phyloP scores from a whole-genome alignment of 2,888 invertebrate genomes.

The Scaptomyza parva region DNA sequence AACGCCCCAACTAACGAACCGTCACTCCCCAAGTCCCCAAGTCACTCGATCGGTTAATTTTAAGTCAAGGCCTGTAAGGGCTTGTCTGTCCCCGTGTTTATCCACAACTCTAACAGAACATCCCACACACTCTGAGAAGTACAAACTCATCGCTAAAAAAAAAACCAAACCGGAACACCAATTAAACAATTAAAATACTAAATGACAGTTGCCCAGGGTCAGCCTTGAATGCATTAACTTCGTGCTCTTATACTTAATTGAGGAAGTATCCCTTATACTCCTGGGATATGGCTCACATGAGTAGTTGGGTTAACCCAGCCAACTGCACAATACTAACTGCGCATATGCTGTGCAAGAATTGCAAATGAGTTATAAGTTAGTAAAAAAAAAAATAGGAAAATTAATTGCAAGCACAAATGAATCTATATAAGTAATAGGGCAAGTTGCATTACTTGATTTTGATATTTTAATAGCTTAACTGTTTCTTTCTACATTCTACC shows the following conservation, averaged over 20 bases:
- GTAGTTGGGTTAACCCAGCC: conserved; percentile 5
- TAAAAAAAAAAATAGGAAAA: not conserved
- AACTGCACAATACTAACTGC: not conserved
- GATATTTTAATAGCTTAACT: too few relatives aligned
- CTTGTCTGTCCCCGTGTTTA: not conserved
- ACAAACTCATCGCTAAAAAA: conserved; percentile 10
- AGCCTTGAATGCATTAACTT: conserved; percentile 28
- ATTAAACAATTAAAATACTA: conserved; percentile 50
- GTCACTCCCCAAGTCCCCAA: not conserved
- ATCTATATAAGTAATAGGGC: too few relatives aligned
- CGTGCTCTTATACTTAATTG: conserved; percentile 12
- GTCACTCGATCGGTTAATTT: conserved; percentile 13
- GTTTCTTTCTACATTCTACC: not conserved
- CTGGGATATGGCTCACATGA: conserved; percentile 20
- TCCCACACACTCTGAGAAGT: conserved; percentile 19
- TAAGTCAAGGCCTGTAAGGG: conserved; percentile 47
- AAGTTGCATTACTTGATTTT: too few relatives aligned
- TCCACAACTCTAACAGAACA: not conserved
- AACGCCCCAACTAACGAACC: not conserved
- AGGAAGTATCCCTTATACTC: conserved; percentile 27
- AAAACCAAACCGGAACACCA: conserved; percentile 10
- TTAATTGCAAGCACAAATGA: too few relatives aligned
- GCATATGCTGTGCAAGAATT: not conserved
- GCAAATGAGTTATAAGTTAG: not conserved
- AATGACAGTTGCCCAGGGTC: conserved; percentile 40